Conservation (phyloP, 1,140 invertebrate genomes). For the Venturia canescens region DNA sequence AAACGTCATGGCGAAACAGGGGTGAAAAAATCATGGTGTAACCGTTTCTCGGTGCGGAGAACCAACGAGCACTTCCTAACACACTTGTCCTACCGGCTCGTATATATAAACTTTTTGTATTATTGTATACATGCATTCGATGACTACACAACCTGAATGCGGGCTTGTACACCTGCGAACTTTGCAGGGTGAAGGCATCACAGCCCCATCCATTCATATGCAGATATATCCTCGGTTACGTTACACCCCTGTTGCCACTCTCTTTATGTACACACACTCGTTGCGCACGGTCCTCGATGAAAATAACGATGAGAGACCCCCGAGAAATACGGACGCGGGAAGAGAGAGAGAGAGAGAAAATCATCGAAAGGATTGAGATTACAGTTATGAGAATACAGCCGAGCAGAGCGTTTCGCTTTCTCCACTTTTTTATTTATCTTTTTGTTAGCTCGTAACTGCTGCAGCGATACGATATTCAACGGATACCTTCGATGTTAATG, state of each 20-base stretch:
- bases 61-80: conserved; percentile 58
- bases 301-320: conserved; percentile 66
- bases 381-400: background rate
- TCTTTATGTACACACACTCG: background rate
- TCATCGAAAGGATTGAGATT: conserved; percentile 28
- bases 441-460: conserved; percentile 32
- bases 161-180: conserved; percentile 73
- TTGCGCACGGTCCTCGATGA: conserved; percentile 43
- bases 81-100: conserved; percentile 72
- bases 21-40: conserved; percentile 71
- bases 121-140: background rate
- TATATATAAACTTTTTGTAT: background rate
- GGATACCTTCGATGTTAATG: background rate
- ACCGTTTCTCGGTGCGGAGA: conserved; percentile 70
- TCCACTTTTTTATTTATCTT: conserved; percentile 1
- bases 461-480: conserved; percentile 13
- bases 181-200: conserved; percentile 58
- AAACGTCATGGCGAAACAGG: background rate
- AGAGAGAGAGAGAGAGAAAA: conserved; percentile 51
- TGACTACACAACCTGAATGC: conserved; percentile 26
- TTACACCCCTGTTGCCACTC: conserved; percentile 67
- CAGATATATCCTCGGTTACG: conserved; percentile 69
- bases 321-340: conserved; percentile 41
- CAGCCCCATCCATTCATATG: conserved; percentile 72
- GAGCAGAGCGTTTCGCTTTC: conserved; percentile 36